Conservation (phyloP, 2,113 vertebrate genomes). For the Myrmecophaga tridactyla region DNA sequence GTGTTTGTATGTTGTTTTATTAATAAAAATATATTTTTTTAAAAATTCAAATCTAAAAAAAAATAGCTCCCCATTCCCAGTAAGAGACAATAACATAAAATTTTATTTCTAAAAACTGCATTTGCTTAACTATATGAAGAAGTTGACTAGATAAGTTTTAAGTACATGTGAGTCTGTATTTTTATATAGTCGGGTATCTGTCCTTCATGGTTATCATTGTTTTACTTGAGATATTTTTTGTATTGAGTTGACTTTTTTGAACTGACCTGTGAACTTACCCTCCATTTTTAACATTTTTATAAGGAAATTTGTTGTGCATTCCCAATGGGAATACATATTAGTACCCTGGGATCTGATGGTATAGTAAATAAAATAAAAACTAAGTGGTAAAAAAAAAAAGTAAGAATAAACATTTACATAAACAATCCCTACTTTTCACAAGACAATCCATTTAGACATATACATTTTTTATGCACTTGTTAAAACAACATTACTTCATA, state of each 20-base stretch:
- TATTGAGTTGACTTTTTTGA: too few relatives aligned
- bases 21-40: too few relatives aligned
- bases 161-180: slow-evolving; percentile 18
- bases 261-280: too few relatives aligned
- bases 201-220: neutral
- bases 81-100: slow-evolving; percentile 25
- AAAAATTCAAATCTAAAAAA: too few relatives aligned
- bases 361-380: slow-evolving; percentile 18
- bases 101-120: slow-evolving; percentile 42
- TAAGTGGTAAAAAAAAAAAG: neutral
- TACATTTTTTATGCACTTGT: neutral
- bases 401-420: neutral
- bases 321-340: too few relatives aligned
- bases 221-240: too few relatives aligned
- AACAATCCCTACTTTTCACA: neutral
- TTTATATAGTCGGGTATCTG: neutral
- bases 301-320: too few relatives aligned
- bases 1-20: too few relatives aligned
- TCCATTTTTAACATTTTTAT: too few relatives aligned
- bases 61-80: too few relatives aligned
- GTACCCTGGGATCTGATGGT: too few relatives aligned
- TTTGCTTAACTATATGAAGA: slow-evolving; percentile 1
- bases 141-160: neutral
- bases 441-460: neutral
- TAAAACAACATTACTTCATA: neutral